Base-by-base conservation (phyloP, 2,888 invertebrate genomes). In the Tuberolachnus salignus region DNA sequence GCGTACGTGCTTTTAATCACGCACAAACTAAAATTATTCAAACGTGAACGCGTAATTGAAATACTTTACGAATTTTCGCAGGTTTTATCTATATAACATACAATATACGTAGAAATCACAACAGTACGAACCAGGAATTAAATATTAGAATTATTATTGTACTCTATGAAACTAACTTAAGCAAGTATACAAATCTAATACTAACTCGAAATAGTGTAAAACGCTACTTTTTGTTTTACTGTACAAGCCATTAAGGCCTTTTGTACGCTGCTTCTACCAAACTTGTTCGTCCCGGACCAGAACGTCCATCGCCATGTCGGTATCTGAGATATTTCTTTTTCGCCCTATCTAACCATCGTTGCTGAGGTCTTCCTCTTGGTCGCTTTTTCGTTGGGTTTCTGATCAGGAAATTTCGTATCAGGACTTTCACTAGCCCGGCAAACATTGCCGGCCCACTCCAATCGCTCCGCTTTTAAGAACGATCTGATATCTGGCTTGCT, bases 401-500 rank as follows among this genome's bases (percentile, higher is more conserved):
- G 51, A 51, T 51, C 34, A 34, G 6, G 6, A 34, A 4, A 4
- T 34, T 34, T 51, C 49, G 26, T 67, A 67, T 51, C n/a, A 34
- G 6, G 34, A 34, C 6, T 34, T 34, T 34, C 34, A 34, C 34
- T 34, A 6, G 26, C 26, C 23, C 51, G 8, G 16, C n/a, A 67
- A 23, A 67, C 10, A 23, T 67, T 14, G 3, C 23, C 11, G 49
- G n/a, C n/a, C 3, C 10, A 26, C 26, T 67, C 9, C 49, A 67
- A 14, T 10, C 23, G 23, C 49, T 67, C 16, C n/a, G 49, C 23
- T 67, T 49, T 51, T 26, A 51, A 0, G 3, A n/a, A 67, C 16
- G 23, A 26, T 26, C 51, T 16, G 10, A 66, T 66, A 66, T 66
- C 26, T 67, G 67, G 51, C n/a, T 34, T 26, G 26, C 23, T 51